phyloP scores from a whole-genome alignment of 1,140 invertebrate species.

The Macrostomum lignano region DNA sequence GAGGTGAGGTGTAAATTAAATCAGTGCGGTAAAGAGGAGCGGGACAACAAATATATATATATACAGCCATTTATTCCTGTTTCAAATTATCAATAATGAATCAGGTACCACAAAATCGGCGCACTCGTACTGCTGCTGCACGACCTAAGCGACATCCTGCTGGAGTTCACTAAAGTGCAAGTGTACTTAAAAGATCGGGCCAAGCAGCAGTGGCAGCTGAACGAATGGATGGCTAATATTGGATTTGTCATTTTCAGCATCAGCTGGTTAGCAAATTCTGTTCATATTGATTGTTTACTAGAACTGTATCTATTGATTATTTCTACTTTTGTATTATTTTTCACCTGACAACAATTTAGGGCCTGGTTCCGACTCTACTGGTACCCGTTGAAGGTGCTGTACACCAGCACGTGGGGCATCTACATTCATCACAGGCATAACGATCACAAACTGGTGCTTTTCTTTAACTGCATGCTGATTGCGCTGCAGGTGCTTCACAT shows the following conservation, averaged over 20 bases:
- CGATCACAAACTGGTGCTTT: conserved; percentile 1
- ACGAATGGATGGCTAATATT: conserved; percentile 17
- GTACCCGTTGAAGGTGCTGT: conserved; percentile 24
- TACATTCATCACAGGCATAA: neutral
- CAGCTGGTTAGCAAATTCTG: conserved; percentile 15
- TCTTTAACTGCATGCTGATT: conserved; percentile 2
- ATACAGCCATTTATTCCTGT: no score
- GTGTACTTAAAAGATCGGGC: conserved; percentile 25
- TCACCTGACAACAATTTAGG: conserved; percentile 9
- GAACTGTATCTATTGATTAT: neutral
- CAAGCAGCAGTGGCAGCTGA: conserved; percentile 11
- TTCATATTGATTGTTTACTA: neutral
- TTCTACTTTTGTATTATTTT: neutral
- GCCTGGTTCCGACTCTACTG: conserved; percentile 20
- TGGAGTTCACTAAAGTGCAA: conserved; percentile 27
- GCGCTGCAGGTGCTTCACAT: neutral
- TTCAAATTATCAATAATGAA: no score
- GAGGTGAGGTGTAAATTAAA: no score
- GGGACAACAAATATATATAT: no score
- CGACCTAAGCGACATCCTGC: conserved; percentile 24
- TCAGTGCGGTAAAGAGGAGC: no score
- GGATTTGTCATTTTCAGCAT: conserved; percentile 21
- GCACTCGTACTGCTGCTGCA: conserved; percentile 24
- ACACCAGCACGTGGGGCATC: conserved; percentile 10
- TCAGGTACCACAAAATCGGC: conserved; percentile 21